Evolutionary conservation across 2,888 invertebrate genomes (phyloP).

Genomic region (Quadroppia sp.): DNA sequence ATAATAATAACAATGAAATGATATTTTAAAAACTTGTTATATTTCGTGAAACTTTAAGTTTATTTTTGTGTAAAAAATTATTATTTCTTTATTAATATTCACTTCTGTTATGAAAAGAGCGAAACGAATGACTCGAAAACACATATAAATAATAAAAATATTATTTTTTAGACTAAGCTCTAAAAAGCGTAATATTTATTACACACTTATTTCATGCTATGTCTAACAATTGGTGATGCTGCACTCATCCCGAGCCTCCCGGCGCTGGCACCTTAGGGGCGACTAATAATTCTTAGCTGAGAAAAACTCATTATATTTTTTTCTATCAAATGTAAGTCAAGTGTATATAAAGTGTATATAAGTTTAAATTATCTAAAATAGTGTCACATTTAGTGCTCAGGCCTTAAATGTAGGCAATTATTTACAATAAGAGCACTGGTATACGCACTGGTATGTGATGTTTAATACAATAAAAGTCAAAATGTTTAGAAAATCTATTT

Average conservation of each 20-base stretch:
- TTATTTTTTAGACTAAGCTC: too few relatives aligned
- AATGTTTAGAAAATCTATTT: not conserved
- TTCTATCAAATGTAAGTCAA: slow-evolving; percentile 1
- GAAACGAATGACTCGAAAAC: too few relatives aligned
- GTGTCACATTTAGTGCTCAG: not conserved
- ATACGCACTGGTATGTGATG: not conserved
- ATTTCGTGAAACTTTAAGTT: not conserved
- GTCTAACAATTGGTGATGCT: too few relatives aligned
- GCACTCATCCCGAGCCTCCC: not conserved
- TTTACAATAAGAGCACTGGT: not conserved
- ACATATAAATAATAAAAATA: too few relatives aligned
- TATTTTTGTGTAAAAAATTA: too few relatives aligned
- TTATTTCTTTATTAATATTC: too few relatives aligned
- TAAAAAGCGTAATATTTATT: too few relatives aligned
- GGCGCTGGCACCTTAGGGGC: not conserved
- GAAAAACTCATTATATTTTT: not conserved
- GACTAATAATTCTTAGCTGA: not conserved
- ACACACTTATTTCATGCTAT: too few relatives aligned
- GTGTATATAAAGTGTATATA: not conserved
- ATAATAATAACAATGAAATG: not conserved
- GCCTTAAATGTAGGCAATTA: not conserved
- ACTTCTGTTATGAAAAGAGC: too few relatives aligned
- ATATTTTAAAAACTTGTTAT: not conserved
- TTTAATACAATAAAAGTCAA: not conserved
- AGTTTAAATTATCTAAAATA: not conserved